These are phyloP conservation scores for Ispidina picta DNA, from an alignment of 2,797 vertebrate genomes.

Conservation along the genomic window DNA sequence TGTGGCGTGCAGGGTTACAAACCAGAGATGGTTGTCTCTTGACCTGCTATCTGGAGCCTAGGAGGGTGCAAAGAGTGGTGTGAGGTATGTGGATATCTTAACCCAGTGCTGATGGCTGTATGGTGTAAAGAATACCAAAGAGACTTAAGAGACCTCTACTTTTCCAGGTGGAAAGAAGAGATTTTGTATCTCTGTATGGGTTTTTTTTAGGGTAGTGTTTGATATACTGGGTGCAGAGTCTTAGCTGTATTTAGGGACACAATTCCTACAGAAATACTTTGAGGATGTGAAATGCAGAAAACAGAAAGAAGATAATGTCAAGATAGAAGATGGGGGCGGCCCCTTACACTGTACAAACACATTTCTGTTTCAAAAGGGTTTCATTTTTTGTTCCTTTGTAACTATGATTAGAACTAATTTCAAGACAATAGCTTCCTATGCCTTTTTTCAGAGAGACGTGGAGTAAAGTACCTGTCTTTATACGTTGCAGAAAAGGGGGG, in stretches of 20 bases:
- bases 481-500: not conserved
- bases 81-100: not conserved
- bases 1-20: not conserved
- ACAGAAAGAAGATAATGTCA: not conserved
- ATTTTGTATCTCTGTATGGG: not conserved
- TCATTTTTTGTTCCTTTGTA: slow-evolving; percentile 45
- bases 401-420: slow-evolving; percentile 53
- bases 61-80: not conserved
- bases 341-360: not conserved
- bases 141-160: not conserved
- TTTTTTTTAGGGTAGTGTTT: not conserved
- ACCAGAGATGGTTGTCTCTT: not conserved
- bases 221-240: not conserved
- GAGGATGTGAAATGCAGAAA: not conserved
- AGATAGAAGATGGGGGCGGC: not conserved
- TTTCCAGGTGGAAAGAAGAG: not conserved
- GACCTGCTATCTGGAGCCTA: not conserved
- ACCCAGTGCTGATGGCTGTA: not conserved
- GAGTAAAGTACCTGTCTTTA: not conserved
- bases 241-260: not conserved
- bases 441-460: not conserved
- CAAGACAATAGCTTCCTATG: not conserved
- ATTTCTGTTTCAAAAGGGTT: slow-evolving; percentile 30
- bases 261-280: not conserved
- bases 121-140: not conserved